These are phyloP conservation scores for Pygocentrus nattereri DNA, from an alignment of 2,797 vertebrate genomes.

Conservation along the genomic window DNA sequence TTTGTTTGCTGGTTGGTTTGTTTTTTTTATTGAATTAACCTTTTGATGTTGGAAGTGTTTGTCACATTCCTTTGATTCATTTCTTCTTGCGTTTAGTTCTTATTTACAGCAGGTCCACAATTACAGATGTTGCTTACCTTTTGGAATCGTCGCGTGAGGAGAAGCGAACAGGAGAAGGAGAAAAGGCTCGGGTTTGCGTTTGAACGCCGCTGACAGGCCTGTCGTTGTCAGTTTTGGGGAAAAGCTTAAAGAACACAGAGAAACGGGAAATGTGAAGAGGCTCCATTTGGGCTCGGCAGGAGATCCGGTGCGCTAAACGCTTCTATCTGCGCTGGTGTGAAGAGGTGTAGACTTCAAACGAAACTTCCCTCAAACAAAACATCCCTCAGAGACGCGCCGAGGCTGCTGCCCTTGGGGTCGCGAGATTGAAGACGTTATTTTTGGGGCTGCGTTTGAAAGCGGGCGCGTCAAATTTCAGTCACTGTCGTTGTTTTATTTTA, in stretches of 20 bases:
- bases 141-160: neutral
- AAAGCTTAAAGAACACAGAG: constrained; percentile 8
- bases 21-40: neutral
- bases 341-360: constrained; percentile 16
- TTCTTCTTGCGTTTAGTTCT: too few relatives aligned
- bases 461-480: neutral
- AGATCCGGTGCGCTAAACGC: constrained; percentile 18
- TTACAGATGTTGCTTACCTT: neutral
- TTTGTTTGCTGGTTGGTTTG: too few relatives aligned
- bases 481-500: neutral
- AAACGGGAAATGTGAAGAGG: constrained; percentile 1
- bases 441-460: constrained; percentile 10
- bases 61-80: neutral
- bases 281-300: constrained; percentile 16
- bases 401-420: constrained; percentile 18
- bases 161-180: neutral
- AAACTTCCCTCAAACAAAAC: constrained; percentile 19
- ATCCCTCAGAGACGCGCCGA: constrained; percentile 6
- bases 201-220: constrained; percentile 3
- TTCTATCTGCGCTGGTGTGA: neutral
- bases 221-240: constrained; percentile 13
- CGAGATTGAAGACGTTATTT: constrained; percentile 3
- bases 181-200: constrained; percentile 10
- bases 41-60: constrained; percentile 15
- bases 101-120: neutral